Conservation (phyloP, 2,797 vertebrate genomes). For the Semotilus atromaculatus region DNA sequence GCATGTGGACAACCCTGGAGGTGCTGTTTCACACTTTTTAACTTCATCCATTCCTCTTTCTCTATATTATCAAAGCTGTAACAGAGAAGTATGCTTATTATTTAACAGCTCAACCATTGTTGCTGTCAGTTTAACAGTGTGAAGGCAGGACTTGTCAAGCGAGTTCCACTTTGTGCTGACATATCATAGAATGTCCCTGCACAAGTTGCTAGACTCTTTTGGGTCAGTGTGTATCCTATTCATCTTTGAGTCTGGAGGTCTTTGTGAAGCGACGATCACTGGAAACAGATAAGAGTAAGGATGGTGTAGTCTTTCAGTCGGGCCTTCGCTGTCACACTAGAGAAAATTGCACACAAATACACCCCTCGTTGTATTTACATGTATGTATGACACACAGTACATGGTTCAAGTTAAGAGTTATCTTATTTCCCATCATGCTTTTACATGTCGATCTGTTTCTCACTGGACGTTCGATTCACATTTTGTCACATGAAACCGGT, state of each 20-base stretch:
- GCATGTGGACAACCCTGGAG: slow-evolving; percentile 86
- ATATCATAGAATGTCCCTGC: slow-evolving; percentile 16
- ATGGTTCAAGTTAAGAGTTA: slow-evolving; percentile 10
- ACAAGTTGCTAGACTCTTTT: slow-evolving; percentile 7
- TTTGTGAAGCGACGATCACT: slow-evolving; percentile 29
- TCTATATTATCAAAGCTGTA: background rate
- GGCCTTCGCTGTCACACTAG: slow-evolving; percentile 33
- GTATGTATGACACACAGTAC: slow-evolving; percentile 36
- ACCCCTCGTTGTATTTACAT: slow-evolving; percentile 62
- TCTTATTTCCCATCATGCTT: slow-evolving; percentile 5
- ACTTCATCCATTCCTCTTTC: slow-evolving; percentile 28
- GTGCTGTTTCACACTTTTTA: slow-evolving; percentile 60
- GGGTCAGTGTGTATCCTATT: slow-evolving; percentile 36
- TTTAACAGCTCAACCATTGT: slow-evolving; percentile 7
- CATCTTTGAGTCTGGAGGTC: slow-evolving; percentile 40
- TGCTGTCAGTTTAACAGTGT: slow-evolving; percentile 25
- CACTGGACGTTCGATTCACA: background rate
- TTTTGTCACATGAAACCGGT: background rate
- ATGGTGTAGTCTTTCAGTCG: slow-evolving; percentile 42
- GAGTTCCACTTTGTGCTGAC: slow-evolving; percentile 53
- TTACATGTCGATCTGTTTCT: background rate
- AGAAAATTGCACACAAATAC: slow-evolving; percentile 68
- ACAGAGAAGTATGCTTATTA: background rate
- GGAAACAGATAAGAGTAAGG: slow-evolving; percentile 47
- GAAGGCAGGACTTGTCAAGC: slow-evolving; percentile 37